Conservation (phyloP, 1,140 invertebrate genomes). For the Formica selysi region DNA sequence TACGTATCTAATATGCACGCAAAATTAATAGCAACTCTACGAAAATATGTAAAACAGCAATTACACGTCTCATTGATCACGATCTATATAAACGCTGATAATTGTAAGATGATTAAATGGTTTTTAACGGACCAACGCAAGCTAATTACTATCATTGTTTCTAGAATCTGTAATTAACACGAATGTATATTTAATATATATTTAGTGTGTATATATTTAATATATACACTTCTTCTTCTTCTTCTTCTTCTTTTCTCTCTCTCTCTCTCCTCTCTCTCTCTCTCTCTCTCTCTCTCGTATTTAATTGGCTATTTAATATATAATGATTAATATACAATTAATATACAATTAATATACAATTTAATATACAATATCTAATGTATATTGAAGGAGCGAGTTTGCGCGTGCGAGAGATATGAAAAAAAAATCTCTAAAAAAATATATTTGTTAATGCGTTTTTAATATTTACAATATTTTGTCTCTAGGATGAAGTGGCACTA, state of each 20-base stretch:
- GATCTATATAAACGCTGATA: background rate
- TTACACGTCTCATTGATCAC: background rate
- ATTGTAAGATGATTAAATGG: background rate
- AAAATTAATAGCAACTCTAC: background rate
- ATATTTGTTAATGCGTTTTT: background rate
- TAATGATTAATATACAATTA: no score
- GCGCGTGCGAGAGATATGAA: background rate
- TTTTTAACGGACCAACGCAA: background rate
- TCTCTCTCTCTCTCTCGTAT: no score
- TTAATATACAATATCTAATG: no score
- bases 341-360: no score
- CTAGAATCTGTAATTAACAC: background rate
- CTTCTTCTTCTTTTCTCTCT: no score
- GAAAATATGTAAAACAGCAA: background rate
- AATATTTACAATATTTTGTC: background rate
- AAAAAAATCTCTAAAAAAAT: background rate
- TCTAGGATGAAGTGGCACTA: conserved; percentile 60
- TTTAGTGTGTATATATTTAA: no score
- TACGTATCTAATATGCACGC: no score
- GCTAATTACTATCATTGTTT: background rate
- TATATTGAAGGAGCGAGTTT: no score
- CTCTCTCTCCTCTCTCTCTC: no score
- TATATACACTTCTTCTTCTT: no score
- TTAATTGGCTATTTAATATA: no score
- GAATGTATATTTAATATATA: background rate